Evolutionary conservation across 2,888 invertebrate species (phyloP), one percentile per base, ranked within the genome.

Genomic region (Dryobota labecula): DNA sequence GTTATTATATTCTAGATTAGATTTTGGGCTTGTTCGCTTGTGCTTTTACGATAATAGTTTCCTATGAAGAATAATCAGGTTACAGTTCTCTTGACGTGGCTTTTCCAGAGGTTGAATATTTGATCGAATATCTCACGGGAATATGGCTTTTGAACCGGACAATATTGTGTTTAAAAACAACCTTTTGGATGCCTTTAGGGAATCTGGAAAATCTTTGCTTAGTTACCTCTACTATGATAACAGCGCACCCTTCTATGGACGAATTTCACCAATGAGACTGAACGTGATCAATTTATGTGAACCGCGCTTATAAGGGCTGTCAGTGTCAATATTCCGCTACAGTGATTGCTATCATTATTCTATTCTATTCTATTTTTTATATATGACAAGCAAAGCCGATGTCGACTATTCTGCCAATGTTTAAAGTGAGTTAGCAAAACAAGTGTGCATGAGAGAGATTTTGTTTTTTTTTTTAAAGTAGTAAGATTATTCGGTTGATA

Each of bases 11-110:
- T 66, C 51, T 62, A 53, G 61, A 76, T 76, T 76, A 53, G 70
- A 53, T 76, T 57, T 45, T 51, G 64, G 58, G 43, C 24, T 67
- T 54, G 49, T 58, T 63, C 67, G 72, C 67, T 51, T 51, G n/a
- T 60, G 67, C 62, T 78, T 77, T 77, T 73, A 77, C n/a, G 51
- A 58, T 73, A 60, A 63, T 64, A 67, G 78, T 64, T 64, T 76
- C 45, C 15, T 51, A 61, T 36, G 33, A 41, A 43, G 51, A n/a
- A 36, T 62, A 56, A 65, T 68, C 43, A 43, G 9, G 38, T 58
- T 66, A 45, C 15, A 43, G 47, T 36, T 63, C n/a, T 63, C 7
- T 30, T 73, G 9, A 2, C 20, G 15, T 33, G 47, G 18, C 3
- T 33, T 56, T 47, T 6, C 9, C 20, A 13, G 13, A 13, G 18